A percentile compares a stretch with the other conserved stretches of the same genome.
These are phyloP conservation scores for Crambe crambe DNA, from an alignment of 37 sponge, comb jelly and placozoan genomes.

Conservation along the genomic window DNA sequence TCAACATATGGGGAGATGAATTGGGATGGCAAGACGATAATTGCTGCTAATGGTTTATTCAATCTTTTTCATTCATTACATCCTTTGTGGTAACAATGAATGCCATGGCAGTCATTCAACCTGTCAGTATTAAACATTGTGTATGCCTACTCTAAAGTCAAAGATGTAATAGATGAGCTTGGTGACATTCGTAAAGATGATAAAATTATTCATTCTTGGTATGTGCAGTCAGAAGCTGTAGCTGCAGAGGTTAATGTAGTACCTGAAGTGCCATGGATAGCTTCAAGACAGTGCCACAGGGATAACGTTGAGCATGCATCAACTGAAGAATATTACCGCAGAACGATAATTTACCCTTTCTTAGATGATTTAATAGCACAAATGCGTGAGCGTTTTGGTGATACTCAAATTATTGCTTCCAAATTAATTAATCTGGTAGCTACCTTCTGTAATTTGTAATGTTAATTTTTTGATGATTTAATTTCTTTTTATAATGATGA, in stretches of 20 bases:
- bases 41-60: neutral
- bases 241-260: neutral
- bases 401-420: neutral
- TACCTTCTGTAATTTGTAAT: too few species aligned
- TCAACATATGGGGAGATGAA: neutral
- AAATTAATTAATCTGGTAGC: neutral
- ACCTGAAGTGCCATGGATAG: neutral
- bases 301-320: neutral
- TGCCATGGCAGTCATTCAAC: neutral
- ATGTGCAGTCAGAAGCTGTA: neutral
- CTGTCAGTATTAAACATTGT: neutral
- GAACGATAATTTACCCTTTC: too few species aligned
- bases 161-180: neutral
- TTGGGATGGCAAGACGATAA: neutral
- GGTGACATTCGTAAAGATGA: neutral
- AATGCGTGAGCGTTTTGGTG: neutral
- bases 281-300: neutral
- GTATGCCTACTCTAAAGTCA: neutral
- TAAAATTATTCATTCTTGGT: neutral
- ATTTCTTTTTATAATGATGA: too few species aligned
- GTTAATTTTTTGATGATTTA: too few species aligned
- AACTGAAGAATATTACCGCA: neutral
- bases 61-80: neutral
- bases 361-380: too few species aligned
- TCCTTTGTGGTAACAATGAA: neutral